Percentiles rank a stretch among this genome's conserved stretches.
Conservation (phyloP, 1,140 invertebrate genomes). For the Bombus affinis region DNA sequence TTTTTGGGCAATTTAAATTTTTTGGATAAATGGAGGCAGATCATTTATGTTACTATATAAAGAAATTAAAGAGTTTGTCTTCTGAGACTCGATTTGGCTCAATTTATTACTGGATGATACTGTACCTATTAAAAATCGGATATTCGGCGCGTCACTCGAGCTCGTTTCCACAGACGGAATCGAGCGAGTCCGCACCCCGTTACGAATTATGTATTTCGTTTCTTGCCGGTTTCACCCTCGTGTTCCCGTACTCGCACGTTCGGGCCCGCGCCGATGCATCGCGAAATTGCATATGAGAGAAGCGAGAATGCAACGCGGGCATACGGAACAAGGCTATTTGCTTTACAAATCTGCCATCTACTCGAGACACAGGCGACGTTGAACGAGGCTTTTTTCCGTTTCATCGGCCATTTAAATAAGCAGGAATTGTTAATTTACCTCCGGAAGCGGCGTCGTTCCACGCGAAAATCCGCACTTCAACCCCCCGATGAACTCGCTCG, state of each 20-base stretch:
- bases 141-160: background rate
- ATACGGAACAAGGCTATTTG: constrained; percentile 71
- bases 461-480: constrained; percentile 51
- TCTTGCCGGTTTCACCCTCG: constrained; percentile 25
- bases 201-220: constrained; percentile 44
- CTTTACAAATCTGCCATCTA: constrained; percentile 72
- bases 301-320: constrained; percentile 36
- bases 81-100: too few relatives aligned
- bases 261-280: constrained; percentile 44
- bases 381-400: constrained; percentile 58
- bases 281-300: constrained; percentile 41
- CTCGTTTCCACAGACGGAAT: background rate
- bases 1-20: too few relatives aligned
- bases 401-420: constrained; percentile 74
- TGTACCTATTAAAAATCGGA: background rate
- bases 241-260: constrained; percentile 23
- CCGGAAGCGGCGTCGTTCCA: constrained; percentile 35
- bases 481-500: constrained; percentile 28
- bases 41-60: background rate
- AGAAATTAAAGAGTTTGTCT: background rate
- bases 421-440: constrained; percentile 77
- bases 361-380: constrained; percentile 59
- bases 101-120: background rate
- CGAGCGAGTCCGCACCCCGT: constrained; percentile 24
- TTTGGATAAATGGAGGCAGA: background rate